A percentile compares a stretch with the other conserved stretches of the same genome.
Evolutionary conservation across 2,888 invertebrate species (phyloP).

Genomic region (Agrochola circellaris): DNA sequence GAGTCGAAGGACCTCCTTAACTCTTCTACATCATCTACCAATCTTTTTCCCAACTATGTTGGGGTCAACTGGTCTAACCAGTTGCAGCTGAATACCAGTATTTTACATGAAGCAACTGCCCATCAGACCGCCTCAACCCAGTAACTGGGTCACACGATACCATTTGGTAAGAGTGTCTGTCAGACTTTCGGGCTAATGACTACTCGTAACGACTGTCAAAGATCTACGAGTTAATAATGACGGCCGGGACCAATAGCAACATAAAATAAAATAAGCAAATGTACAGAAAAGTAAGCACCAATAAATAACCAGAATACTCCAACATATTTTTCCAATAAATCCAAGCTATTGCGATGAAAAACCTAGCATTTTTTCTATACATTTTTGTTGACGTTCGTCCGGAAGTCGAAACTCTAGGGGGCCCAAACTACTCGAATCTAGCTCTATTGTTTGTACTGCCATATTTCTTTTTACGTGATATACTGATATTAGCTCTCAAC

Average conservation of each 20-base stretch:
- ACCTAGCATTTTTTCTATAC: conserved; percentile 46
- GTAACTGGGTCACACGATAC: too few species aligned
- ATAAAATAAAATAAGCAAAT: conserved; percentile 15
- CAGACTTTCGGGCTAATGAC: not conserved
- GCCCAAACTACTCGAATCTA: conserved; percentile 56
- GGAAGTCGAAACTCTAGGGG: conserved; percentile 58
- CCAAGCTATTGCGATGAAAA: conserved; percentile 40
- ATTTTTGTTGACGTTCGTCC: conserved; percentile 52
- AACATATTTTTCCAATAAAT: conserved; percentile 53
- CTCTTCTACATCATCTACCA: not conserved
- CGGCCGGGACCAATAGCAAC: not conserved
- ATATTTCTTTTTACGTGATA: conserved; percentile 68
- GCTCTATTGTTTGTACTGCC: conserved; percentile 56
- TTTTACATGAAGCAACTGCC: not conserved
- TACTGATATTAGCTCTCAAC: conserved; percentile 68
- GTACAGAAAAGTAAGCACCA: conserved; percentile 15
- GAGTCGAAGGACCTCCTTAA: not conserved
- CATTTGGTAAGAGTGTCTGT: not conserved
- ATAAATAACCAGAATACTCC: conserved; percentile 32
- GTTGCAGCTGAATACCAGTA: not conserved
- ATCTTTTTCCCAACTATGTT: not conserved
- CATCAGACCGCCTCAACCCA: too few species aligned
- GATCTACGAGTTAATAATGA: not conserved
- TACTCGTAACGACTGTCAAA: not conserved
- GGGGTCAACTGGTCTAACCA: not conserved